Conservation (phyloP, 2,113 vertebrate genomes). For the Erinaceus europaeus region DNA sequence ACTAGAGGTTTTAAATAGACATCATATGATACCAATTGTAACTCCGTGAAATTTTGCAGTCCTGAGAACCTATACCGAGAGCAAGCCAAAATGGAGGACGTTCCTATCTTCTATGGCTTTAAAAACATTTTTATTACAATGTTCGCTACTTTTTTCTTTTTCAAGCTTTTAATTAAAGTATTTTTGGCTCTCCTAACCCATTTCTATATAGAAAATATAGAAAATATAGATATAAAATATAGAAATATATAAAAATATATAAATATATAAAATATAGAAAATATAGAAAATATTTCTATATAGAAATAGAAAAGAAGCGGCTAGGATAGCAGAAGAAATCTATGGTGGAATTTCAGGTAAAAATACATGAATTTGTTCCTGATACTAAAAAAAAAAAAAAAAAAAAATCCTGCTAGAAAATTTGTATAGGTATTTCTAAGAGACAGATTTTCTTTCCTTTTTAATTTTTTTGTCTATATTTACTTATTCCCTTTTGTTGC, state of each 20-base stretch:
- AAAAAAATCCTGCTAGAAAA: conserved; percentile 6
- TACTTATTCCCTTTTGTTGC: no score
- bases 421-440: conserved; percentile 26
- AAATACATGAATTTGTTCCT: conserved; percentile 57
- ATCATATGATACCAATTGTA: conserved; percentile 81
- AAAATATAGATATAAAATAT: no score
- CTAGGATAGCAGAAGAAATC: conserved; percentile 89
- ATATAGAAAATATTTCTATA: no score
- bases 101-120: conserved; percentile 80
- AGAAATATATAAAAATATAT: no score
- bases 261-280: no score
- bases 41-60: conserved; percentile 66
- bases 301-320: conserved; percentile 88
- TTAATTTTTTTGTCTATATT: no score
- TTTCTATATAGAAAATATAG: conserved; percentile 88
- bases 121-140: conserved; percentile 85
- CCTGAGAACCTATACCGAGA: conserved; percentile 74
- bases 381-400: conserved; percentile 27
- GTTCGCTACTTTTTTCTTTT: conserved; percentile 87
- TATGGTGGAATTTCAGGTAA: conserved; percentile 88
- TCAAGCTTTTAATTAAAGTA: conserved; percentile 87
- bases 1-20: conserved; percentile 85
- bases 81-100: conserved; percentile 83
- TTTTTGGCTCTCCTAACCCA: conserved; percentile 86
- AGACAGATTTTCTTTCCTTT: conserved; percentile 31